Conservation (phyloP, 2,797 vertebrate genomes). For the Peromyscus eremicus region DNA sequence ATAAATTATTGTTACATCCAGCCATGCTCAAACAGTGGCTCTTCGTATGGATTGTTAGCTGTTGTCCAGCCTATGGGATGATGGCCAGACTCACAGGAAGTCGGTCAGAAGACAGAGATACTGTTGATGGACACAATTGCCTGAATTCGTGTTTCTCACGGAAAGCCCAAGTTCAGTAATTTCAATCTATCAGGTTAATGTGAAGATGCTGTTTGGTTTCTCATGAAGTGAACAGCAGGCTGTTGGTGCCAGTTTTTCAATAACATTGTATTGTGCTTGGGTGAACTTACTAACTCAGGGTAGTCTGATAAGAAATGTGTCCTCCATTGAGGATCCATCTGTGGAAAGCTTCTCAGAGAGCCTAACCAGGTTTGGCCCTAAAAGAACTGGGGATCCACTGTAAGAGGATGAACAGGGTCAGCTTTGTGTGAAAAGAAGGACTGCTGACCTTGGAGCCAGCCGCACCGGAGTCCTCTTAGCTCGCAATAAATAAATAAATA, state of each 20-base stretch:
- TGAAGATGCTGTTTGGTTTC: not conserved
- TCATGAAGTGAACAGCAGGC: not conserved
- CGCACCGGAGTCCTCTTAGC: not conserved
- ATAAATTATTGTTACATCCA: not conserved
- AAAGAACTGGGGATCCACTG: not conserved
- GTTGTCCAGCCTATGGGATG: not conserved
- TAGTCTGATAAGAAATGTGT: constrained; percentile 34
- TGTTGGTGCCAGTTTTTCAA: not conserved
- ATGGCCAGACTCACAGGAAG: not conserved
- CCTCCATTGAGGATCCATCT: not conserved
- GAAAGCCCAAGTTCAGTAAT: not conserved
- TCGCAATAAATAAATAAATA: constrained; percentile 48
- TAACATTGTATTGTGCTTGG: not conserved
- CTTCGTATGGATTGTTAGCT: not conserved
- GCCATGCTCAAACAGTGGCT: not conserved
- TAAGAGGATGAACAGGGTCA: not conserved
- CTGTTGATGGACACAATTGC: not conserved
- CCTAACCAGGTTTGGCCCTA: not conserved
- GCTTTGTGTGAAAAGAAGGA: not conserved
- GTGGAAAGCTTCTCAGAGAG: not conserved
- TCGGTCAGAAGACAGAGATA: not conserved
- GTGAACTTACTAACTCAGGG: constrained; percentile 10
- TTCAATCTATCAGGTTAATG: not conserved
- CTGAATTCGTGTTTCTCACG: not conserved
- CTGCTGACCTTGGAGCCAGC: constrained; percentile 7